Evolutionary conservation across 1,140 invertebrate species (phyloP), one percentile per base, ranked within the genome.

Genomic region (Sitodiplosis mosellana): DNA sequence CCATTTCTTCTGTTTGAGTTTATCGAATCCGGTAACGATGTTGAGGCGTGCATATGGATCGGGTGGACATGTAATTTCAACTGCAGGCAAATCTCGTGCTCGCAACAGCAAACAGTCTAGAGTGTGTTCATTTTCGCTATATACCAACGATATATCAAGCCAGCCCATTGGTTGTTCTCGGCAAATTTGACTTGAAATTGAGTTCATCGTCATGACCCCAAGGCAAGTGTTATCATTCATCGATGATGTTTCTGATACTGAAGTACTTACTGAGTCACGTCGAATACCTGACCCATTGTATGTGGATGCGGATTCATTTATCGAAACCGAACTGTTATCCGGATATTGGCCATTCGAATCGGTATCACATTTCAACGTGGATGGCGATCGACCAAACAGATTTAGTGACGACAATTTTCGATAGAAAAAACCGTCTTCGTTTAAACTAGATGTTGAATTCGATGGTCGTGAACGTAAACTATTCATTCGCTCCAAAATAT

Each of bases 41-140:
- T 90, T 87, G 12, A 93, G 70, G 61, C 87, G 84, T 56, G 88
- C 89, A 62, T 88, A 94, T 2, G 89, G 86, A 72, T 94, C 89
- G 4, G 87, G 79, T n/a, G 90, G 69, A 1, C 87, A 87, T 54
- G 86, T 81, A 52, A 83, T 83, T 60, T 94, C 89, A 81, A 88
- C 92, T 12, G 85, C 77, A 46, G 78, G 81, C 11, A 94, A 65
- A 53, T 79, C 76, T 44, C 77, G 67, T 0, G 81, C 81, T 49
- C 83, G 71, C 48, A 83, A 73, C 18, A 90, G 73, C 1, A 78
- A 81, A 57, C 85, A 87, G 53, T 87, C 81, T 12, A 92, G 67
- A 14, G 80, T 80, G 51, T 80, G 78, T 37, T 76, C 77, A 11
- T 70, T 65, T 49, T 79, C 77, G 53, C 87, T 81, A 64, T 86